Percentiles rank a stretch among this genome's conserved stretches.
These are phyloP conservation scores for Xylota sylvarum DNA, from an alignment of 2,888 invertebrate genomes.

Conservation along the genomic window DNA sequence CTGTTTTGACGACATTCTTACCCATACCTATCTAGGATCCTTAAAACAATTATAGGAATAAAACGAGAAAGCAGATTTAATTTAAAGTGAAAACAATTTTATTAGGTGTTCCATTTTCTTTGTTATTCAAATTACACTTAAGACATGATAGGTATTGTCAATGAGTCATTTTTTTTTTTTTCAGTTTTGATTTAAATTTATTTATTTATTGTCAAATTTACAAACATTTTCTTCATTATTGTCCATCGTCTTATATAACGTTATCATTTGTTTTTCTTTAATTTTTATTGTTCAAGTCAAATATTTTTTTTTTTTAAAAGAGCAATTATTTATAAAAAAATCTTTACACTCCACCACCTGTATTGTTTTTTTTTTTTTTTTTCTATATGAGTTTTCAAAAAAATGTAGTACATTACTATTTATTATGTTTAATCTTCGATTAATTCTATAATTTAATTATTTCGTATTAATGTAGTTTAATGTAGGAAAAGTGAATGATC, in stretches of 20 bases:
- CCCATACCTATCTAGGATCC: too few species aligned
- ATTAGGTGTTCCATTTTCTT: conserved; percentile 71
- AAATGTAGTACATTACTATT: conserved; percentile 37
- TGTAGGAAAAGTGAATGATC: conserved; percentile 67
- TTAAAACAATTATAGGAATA: neutral
- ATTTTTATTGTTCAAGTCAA: conserved; percentile 40
- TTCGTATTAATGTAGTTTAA: conserved; percentile 28
- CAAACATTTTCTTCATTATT: conserved; percentile 58
- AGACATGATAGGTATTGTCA: conserved; percentile 75
- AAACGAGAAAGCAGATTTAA: conserved; percentile 32
- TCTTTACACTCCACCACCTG: conserved; percentile 44
- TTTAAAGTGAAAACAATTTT: conserved; percentile 77
- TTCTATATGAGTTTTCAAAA: conserved; percentile 52
- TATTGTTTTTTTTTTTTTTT: conserved; percentile 13
- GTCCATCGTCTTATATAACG: conserved; percentile 42
- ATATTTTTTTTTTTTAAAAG: conserved; percentile 56
- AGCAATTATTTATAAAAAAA: conserved; percentile 73
- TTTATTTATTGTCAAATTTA: conserved; percentile 74
- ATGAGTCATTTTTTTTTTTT: conserved; percentile 39
- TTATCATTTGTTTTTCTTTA: conserved; percentile 1
- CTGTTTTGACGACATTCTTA: too few species aligned
- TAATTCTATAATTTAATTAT: conserved; percentile 55
- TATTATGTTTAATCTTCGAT: conserved; percentile 32
- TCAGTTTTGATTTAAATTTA: conserved; percentile 48
- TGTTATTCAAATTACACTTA: conserved; percentile 69